Base-by-base conservation (phyloP, 2,888 invertebrate species). In the Ypsolopha sequella region DNA sequence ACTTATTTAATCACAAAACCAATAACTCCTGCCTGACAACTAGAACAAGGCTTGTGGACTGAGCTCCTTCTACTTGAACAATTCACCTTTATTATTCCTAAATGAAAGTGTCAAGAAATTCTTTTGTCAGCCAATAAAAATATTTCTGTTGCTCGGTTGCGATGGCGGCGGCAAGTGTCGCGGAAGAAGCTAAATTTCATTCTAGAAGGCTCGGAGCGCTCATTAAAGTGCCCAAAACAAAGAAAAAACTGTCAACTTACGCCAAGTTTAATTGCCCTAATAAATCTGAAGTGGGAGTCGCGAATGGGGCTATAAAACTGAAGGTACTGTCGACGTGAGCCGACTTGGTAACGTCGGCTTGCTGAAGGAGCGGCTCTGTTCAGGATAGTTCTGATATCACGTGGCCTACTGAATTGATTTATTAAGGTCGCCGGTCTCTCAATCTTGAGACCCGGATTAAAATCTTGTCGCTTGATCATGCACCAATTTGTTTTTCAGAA, bases 241-340 rank as follows among this genome's bases (percentile, higher is more conserved):
- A 76, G 70, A 79, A 81, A 78, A 80, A 81, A 80, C 75, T 80
- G 80, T 80, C 80, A 79, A 80, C 77, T 81, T 68, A 70, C 66
- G 65, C 76, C 71, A 75, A 81, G 76, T 82, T 82, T 80, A 82
- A 82, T 80, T 81, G 76, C 80, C 80, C 75, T 81, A 80, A 82
- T 82, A 82, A 82, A 82, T 82, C 76, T 80, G 70, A 63, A 54
- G 62, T 53, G 61, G 60, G 64, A 58, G 76, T 72, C 66, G 63
- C 49, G 55, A 64, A 63, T 54, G 41, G 10, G 14, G 64, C 62
- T 63, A 24, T 24, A 24, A 24, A 24, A 24, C 24, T 24, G 24
- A 24, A 24, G 24, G 24, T 24, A 24, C 24, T 24, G 24, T 24
- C 24, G 24, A 24, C 24, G 24, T 24, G 24, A 2, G 24, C 24